Evolutionary conservation across 2,888 invertebrate genomes (phyloP).

Genomic region (Eupsilia transversa): DNA sequence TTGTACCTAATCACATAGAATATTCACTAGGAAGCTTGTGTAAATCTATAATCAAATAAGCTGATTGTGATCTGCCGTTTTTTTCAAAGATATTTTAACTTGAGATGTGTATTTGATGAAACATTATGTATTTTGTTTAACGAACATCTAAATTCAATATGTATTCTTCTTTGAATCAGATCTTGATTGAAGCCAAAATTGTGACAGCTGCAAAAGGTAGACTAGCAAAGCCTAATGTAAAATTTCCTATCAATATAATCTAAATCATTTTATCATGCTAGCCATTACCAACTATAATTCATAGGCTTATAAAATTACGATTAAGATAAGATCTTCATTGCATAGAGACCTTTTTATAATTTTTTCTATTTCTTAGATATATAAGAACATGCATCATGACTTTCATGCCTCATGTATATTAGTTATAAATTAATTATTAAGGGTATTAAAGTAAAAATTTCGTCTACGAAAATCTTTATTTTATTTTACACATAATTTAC

Average conservation of each 20-base stretch:
- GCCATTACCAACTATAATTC: neutral
- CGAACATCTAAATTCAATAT: neutral
- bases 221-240: neutral
- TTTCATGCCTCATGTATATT: slow-evolving; percentile 50
- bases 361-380: slow-evolving; percentile 65
- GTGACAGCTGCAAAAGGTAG: neutral
- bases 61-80: neutral
- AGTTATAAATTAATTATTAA: slow-evolving; percentile 41
- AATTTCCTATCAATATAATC: slow-evolving; percentile 7
- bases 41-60: slow-evolving; percentile 5
- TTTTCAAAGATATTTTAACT: neutral
- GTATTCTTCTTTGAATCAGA: too few relatives aligned
- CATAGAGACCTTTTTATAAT: slow-evolving; percentile 23
- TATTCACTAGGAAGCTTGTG: slow-evolving; percentile 1
- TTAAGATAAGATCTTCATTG: slow-evolving; percentile 8
- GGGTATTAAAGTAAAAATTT: slow-evolving; percentile 75
- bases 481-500: slow-evolving; percentile 88
- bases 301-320: slow-evolving; percentile 4
- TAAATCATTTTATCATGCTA: neutral
- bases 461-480: slow-evolving; percentile 89
- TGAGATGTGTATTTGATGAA: neutral
- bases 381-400: slow-evolving; percentile 87
- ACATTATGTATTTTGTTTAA: neutral
- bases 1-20: neutral
- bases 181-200: slow-evolving; percentile 14